phyloP scores from a whole-genome alignment of 2,888 invertebrate genomes.

The Sinohyriopsis cumingii region DNA sequence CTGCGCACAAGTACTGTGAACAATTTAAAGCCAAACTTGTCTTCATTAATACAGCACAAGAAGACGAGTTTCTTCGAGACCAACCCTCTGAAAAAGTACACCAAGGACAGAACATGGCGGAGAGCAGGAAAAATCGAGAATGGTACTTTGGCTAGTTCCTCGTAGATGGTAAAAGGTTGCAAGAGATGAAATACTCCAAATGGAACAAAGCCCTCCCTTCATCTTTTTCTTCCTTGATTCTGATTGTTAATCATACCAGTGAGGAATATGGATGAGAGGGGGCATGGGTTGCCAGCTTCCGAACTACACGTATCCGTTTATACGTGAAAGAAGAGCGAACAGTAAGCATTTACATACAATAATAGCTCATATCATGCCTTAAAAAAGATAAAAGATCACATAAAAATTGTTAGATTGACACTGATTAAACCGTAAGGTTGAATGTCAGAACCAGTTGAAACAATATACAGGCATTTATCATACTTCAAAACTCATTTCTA shows the following conservation, averaged over 20 bases:
- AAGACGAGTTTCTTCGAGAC: conserved; percentile 76
- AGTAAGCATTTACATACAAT: conserved; percentile 61
- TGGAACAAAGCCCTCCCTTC: conserved; percentile 53
- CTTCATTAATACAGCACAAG: conserved; percentile 73
- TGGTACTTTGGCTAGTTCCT: conserved; percentile 43
- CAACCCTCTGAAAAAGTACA: conserved; percentile 45
- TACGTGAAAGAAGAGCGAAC: conserved; percentile 75
- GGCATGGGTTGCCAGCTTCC: conserved; percentile 49
- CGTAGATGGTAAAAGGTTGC: conserved; percentile 18
- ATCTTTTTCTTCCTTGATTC: conserved; percentile 46
- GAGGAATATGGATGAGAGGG: conserved; percentile 63
- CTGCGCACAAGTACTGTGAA: conserved; percentile 69
- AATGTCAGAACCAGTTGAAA: too few relatives aligned
- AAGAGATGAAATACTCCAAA: conserved; percentile 43
- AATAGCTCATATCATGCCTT: too few relatives aligned
- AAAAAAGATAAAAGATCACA: too few relatives aligned
- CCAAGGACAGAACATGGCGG: conserved; percentile 47
- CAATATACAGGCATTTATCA: too few relatives aligned
- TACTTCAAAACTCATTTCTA: too few relatives aligned
- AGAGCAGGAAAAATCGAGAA: conserved; percentile 50
- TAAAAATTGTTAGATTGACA: too few relatives aligned
- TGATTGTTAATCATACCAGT: conserved; percentile 69
- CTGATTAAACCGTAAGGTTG: too few relatives aligned
- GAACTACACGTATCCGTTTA: conserved; percentile 67
- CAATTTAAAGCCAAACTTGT: conserved; percentile 71